Evolutionary conservation across 2,888 invertebrate genomes (phyloP).

Genomic region (Hyles lineata): DNA sequence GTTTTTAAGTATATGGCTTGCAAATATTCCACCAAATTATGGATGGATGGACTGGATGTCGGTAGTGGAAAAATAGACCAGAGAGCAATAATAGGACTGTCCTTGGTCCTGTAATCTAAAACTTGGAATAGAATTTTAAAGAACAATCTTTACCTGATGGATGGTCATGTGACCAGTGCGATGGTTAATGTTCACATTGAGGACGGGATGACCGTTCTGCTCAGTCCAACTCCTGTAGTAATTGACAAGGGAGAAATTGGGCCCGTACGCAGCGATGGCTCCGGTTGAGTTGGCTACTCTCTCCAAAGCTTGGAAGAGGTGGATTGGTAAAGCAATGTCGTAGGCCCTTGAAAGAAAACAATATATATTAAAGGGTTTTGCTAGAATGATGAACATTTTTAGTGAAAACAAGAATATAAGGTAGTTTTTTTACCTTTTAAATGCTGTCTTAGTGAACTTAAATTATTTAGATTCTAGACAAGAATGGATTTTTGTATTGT

Average conservation of each 20-base stretch:
- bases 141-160: conserved; percentile 65
- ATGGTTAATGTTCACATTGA: conserved; percentile 81
- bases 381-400: not conserved
- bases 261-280: conserved; percentile 64
- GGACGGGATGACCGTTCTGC: conserved; percentile 85
- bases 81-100: too few species aligned
- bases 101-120: not conserved
- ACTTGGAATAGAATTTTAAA: not conserved
- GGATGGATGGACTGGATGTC: too few species aligned
- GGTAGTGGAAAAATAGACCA: too few species aligned
- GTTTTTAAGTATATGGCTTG: too few species aligned
- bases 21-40: too few species aligned
- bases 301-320: conserved; percentile 80
- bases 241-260: conserved; percentile 66
- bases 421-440: too few species aligned
- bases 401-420: too few species aligned
- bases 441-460: too few species aligned
- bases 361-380: not conserved
- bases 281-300: conserved; percentile 51
- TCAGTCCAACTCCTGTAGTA: conserved; percentile 82
- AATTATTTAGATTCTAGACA: too few species aligned
- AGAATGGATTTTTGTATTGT: too few species aligned
- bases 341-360: conserved; percentile 57
- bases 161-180: conserved; percentile 67
- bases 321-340: conserved; percentile 72